These are phyloP conservation scores for Phycodurus eques DNA, from an alignment of 2,113 vertebrate genomes.

Conservation along the genomic window DNA sequence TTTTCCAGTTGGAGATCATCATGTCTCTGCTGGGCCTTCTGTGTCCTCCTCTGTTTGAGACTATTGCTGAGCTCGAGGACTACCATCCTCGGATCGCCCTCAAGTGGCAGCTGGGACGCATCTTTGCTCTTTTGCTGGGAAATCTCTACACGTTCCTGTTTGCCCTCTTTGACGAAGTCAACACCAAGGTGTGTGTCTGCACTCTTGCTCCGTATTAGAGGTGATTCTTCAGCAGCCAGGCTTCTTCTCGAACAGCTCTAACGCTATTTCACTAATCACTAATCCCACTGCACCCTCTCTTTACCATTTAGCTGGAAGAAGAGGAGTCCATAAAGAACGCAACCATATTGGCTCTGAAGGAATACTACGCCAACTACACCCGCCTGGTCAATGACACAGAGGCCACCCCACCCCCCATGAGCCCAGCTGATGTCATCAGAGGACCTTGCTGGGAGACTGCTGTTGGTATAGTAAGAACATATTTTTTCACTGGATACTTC, in stretches of 20 bases:
- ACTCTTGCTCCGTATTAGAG: not conserved
- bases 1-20: conserved; percentile 72
- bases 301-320: conserved; percentile 77
- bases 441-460: conserved; percentile 98
- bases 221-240: not conserved
- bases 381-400: conserved; percentile 66
- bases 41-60: conserved; percentile 95
- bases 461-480: conserved; percentile 84
- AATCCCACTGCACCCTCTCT: not conserved
- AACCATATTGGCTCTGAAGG: conserved; percentile 80
- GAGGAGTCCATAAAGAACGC: conserved; percentile 85
- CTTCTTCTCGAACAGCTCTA: not conserved
- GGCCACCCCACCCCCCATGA: conserved; percentile 74
- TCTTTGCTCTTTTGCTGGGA: conserved; percentile 95
- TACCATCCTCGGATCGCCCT: conserved; percentile 94
- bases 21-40: conserved; percentile 91
- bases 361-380: conserved; percentile 79
- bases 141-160: conserved; percentile 96
- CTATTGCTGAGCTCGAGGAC: conserved; percentile 90
- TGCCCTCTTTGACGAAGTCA: conserved; percentile 95
- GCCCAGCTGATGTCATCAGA: conserved; percentile 87
- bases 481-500: not conserved
- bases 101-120: conserved; percentile 96
- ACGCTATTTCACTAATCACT: not conserved
- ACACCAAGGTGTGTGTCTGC: conserved; percentile 78